Evolutionary conservation across 2,888 invertebrate species (phyloP), one percentile per base, ranked within the genome.

Genomic region (Actias luna): DNA sequence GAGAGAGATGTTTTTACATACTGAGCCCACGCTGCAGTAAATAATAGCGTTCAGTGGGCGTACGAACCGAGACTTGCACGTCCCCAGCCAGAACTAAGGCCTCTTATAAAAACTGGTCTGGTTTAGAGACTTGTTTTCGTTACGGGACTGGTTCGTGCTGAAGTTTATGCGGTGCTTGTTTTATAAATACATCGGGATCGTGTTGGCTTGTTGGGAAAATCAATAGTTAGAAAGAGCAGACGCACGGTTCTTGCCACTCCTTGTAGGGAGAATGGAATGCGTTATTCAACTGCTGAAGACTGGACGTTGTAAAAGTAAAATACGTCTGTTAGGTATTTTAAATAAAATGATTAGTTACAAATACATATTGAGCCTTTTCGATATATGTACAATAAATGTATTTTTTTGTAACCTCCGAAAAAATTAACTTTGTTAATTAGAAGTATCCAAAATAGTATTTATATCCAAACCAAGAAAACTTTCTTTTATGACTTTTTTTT

Each of bases 121-220:
- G 29, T 29, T n/a, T 55, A 29, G 27, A 55, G 55, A 55, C 55
- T 55, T 29, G 55, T 55, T 55, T 55, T 55, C 27, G 29, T 29
- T 55, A 55, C 55, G 18, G 29, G 55, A 55, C 55, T 0, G 16
- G 55, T 55, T 55, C 29, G 8, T 55, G 55, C 29, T 14, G 7
- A 29, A 55, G 16, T 55, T 29, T 55, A 55, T 29, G 8, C n/a
- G 29, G 55, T 8, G 29, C 29, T 55, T 29, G 29, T 29, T n/a
- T 55, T 55, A 29, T 55, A 55, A 29, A 29, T 55, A 29, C 29
- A 29, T 55, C 14, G 55, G 55, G n/a, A 29, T n/a, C 29, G 55
- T 27, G n/a, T n/a, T 50, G 46, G 22, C 25, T 50, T 50, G 46
- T 55, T 29, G 14, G 29, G 55, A 55, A 55, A 55, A 55, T 55